A percentile compares a stretch with the other conserved stretches of the same genome.
Conservation (phyloP, 2,797 vertebrate species). For the Melanotaenia maccullochi region DNA sequence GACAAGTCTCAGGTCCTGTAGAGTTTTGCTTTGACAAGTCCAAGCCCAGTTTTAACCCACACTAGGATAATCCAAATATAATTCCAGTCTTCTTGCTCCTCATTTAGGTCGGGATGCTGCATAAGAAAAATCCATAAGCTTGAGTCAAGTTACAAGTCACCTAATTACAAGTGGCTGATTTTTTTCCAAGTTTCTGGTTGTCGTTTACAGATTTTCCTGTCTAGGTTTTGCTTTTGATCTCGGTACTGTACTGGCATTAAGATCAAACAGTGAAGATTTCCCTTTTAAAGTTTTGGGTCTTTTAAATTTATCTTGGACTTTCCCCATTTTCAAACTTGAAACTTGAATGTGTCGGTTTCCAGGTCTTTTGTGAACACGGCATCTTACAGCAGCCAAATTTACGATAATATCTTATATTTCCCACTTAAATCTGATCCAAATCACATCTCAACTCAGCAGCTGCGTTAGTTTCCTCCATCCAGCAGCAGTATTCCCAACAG, state of each 20-base stretch:
- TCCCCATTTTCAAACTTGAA: neutral
- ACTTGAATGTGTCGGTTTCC: neutral
- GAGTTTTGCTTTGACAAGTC: neutral
- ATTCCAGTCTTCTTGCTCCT: neutral
- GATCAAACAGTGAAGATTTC: neutral
- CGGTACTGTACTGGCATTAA: neutral
- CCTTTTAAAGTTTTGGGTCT: no score
- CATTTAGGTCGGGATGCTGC: neutral
- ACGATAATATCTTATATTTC: constrained; percentile 9
- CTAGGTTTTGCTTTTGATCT: neutral
- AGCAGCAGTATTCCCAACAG: constrained; percentile 10
- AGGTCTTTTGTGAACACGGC: neutral
- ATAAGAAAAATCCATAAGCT: neutral
- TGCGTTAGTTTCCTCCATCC: constrained; percentile 17
- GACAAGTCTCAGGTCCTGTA: neutral
- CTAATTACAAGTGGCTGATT: neutral
- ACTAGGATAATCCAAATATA: neutral
- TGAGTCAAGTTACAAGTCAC: neutral
- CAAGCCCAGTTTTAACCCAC: neutral
- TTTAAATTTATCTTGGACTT: neutral
- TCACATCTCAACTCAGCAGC: constrained; percentile 1
- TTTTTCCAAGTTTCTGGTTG: neutral
- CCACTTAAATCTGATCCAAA: constrained; percentile 8
- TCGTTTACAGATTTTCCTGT: neutral
- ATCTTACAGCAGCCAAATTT: constrained; percentile 1